A percentile compares a stretch with the other conserved stretches of the same genome.
phyloP scores from a whole-genome alignment of 2,888 invertebrate species.

The Drosophila koepferae region DNA sequence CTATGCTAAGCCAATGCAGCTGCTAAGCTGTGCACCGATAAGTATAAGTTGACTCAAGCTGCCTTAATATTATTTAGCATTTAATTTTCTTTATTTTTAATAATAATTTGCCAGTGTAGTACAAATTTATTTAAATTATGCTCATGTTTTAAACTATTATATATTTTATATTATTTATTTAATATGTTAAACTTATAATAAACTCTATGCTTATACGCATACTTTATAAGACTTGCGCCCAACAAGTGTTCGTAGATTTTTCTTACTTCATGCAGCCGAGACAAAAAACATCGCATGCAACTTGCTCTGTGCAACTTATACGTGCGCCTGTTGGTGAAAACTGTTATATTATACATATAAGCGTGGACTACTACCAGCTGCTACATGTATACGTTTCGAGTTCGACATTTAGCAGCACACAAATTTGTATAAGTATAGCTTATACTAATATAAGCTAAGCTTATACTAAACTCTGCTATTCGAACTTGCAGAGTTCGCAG shows the following conservation, averaged over 20 bases:
- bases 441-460: constrained; percentile 4
- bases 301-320: constrained; percentile 15
- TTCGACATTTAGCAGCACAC: background rate
- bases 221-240: background rate
- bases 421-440: constrained; percentile 6
- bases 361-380: background rate
- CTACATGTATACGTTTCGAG: background rate
- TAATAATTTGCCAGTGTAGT: too few relatives aligned
- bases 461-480: constrained; percentile 12
- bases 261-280: background rate
- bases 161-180: too few relatives aligned
- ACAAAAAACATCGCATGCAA: constrained; percentile 24
- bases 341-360: constrained; percentile 60
- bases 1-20: background rate
- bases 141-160: background rate
- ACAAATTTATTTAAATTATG: too few relatives aligned
- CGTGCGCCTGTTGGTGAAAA: constrained; percentile 3
- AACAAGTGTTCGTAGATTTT: constrained; percentile 15
- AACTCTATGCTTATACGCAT: background rate
- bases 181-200: background rate
- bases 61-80: background rate
- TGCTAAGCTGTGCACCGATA: background rate
- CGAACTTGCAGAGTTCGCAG: constrained; percentile 8
- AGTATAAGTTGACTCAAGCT: background rate
- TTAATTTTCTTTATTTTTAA: too few relatives aligned